Percentiles rank a stretch among this genome's conserved stretches.
Evolutionary conservation across 1,140 invertebrate genomes (phyloP).

Genomic region (Belonocnema kinseyi): DNA sequence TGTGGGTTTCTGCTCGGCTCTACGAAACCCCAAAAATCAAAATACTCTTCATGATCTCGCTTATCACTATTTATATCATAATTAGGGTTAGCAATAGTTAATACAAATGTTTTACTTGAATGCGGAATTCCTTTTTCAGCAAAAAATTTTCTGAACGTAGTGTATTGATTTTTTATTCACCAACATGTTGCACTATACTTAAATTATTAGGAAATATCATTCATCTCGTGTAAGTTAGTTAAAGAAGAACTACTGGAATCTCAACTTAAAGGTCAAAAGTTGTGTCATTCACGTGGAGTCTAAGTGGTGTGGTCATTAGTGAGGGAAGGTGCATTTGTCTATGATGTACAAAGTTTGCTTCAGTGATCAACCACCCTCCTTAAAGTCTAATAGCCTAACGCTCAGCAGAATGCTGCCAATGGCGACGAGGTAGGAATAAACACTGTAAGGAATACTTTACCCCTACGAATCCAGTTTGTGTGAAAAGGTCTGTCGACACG

Average conservation of each 20-base stretch:
- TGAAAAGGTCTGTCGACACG: constrained; percentile 18
- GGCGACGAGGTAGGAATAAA: constrained; percentile 56
- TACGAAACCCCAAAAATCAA: no score
- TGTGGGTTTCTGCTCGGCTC: no score
- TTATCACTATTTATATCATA: no score
- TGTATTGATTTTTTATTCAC: no score
- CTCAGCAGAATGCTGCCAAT: constrained; percentile 53
- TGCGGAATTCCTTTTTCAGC: no score
- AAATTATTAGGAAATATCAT: no score
- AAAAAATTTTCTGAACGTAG: no score
- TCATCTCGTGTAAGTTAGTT: not conserved
- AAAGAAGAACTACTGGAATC: not conserved
- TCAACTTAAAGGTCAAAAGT: not conserved
- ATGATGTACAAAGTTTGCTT: constrained; percentile 64
- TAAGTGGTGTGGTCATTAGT: constrained; percentile 21
- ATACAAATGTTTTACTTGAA: no score
- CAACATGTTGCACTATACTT: no score
- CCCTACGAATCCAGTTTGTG: constrained; percentile 23
- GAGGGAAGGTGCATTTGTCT: constrained; percentile 54
- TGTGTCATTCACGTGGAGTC: constrained; percentile 1
- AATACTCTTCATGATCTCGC: no score
- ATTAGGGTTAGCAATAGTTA: no score
- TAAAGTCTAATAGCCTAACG: constrained; percentile 63
- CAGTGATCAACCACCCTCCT: constrained; percentile 63
- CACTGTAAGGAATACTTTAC: constrained; percentile 45